These are phyloP conservation scores for Diceros bicornis DNA, from an alignment of 2,797 vertebrate genomes.

Conservation along the genomic window DNA sequence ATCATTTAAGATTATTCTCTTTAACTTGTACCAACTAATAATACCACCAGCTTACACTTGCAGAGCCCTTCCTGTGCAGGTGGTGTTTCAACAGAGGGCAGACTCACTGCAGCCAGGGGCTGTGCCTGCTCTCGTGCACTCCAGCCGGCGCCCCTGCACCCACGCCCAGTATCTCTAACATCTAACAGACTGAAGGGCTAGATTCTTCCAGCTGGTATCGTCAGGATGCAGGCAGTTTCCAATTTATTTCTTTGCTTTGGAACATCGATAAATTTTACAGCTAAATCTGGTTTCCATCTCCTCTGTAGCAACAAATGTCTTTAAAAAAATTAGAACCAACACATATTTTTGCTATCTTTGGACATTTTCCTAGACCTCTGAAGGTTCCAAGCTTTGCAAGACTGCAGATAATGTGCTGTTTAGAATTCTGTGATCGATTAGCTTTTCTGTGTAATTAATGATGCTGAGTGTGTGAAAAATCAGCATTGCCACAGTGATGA, in stretches of 20 bases:
- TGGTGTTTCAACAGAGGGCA: accelerated
- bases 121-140: accelerated
- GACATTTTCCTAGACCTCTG: conserved; percentile 51
- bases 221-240: neutral
- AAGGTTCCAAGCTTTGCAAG: neutral
- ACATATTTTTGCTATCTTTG: conserved; percentile 56
- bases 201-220: accelerated
- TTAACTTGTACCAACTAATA: neutral
- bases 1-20: neutral
- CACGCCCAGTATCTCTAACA: accelerated
- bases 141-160: too few species aligned
- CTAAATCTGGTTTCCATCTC: conserved; percentile 64
- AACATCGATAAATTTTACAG: neutral
- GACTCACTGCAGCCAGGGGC: accelerated
- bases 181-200: neutral
- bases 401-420: neutral
- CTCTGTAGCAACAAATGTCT: conserved; percentile 36
- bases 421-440: neutral
- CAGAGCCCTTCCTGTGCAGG: too few species aligned
- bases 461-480: accelerated
- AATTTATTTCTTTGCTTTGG: neutral
- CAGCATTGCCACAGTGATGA: neutral
- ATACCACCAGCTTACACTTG: neutral
- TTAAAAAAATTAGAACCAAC: neutral
- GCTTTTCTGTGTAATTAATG: neutral